Evolutionary conservation across 2,888 invertebrate species (phyloP).

Genomic region (Nudaria mundana): DNA sequence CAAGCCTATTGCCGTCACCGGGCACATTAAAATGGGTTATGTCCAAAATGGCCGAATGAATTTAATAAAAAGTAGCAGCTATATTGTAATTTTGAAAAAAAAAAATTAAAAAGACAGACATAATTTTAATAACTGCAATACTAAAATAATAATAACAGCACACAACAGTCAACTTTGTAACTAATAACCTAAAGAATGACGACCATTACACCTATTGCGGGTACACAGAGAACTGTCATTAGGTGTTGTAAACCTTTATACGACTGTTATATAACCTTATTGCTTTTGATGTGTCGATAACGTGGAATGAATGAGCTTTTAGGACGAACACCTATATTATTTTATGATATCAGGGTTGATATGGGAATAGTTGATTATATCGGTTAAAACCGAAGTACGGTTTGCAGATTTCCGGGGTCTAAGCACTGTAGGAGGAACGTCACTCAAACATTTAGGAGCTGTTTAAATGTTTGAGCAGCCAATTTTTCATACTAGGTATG

Average conservation of each 20-base stretch:
- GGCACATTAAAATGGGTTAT: too few relatives aligned
- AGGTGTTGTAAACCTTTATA: slow-evolving; percentile 43
- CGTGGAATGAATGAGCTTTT: neutral
- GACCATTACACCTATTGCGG: slow-evolving; percentile 1
- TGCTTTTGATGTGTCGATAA: slow-evolving; percentile 6
- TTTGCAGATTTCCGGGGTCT: neutral
- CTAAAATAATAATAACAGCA: neutral
- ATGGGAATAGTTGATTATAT: neutral
- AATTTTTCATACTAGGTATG: too few relatives aligned
- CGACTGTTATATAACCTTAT: slow-evolving; percentile 13
- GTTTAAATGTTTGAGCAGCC: too few relatives aligned
- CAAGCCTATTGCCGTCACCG: too few relatives aligned
- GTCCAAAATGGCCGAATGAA: too few relatives aligned
- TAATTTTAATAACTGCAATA: too few relatives aligned
- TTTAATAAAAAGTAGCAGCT: too few relatives aligned
- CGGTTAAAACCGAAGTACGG: neutral
- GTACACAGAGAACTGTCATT: slow-evolving; percentile 36
- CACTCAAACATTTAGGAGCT: too few relatives aligned
- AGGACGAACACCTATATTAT: neutral
- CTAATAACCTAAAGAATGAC: slow-evolving; percentile 6
- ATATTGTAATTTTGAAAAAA: too few relatives aligned
- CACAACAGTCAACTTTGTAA: slow-evolving; percentile 6
- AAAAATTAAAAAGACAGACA: too few relatives aligned
- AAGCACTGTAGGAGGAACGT: too few relatives aligned
- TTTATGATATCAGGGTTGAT: neutral